Base-by-base conservation (phyloP, 2,888 invertebrate genomes). In the Agriopis marginaria region DNA sequence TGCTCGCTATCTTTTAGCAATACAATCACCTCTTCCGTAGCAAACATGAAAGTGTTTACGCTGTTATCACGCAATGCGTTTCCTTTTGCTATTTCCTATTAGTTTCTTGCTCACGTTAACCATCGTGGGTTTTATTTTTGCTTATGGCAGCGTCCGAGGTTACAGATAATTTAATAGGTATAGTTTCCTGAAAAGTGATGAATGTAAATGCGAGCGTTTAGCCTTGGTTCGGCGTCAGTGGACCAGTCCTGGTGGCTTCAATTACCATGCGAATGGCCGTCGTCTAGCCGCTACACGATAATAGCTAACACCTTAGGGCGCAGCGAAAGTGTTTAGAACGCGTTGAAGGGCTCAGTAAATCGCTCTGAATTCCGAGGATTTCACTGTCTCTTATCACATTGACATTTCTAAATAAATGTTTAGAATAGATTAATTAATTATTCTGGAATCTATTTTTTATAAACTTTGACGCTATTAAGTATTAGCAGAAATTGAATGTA, bases 241-340 rank as follows among this genome's bases (percentile, higher is more conserved):
- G 54, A 71, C 68, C 71, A 64, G 71, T 72, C 67, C 74, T 75
- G 78, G 80, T 79, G 75, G 73, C 79, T 79, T 77, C 79, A 59
- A 92, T 91, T 91, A 88, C 77, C 91, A 91, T 91, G 89, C 88
- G 89, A 92, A 92, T 89, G 87, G 87, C 84, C 76, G 80, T 80
- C 76, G 86, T 85, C 87, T 88, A 84, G 86, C 81, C 84, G 77
- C 81, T 78, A 74, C 80, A 79, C 82, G 83, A 86, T 90, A 90
- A 90, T 89, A 82, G 86, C 79, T 86, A 79, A 85, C 89, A 87
- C 89, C 87, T 87, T 68, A 76, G 80, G 85, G 78, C 78, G 71
- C 68, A 89, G 90, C 86, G 91, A 91, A 90, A 90, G 91, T 90
- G 85, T 84, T 65, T 53, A 59, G 49, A 40, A n/a, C 49, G 40